These are phyloP conservation scores for Epinotia ramella DNA, from an alignment of 2,888 invertebrate species.

Conservation along the genomic window DNA sequence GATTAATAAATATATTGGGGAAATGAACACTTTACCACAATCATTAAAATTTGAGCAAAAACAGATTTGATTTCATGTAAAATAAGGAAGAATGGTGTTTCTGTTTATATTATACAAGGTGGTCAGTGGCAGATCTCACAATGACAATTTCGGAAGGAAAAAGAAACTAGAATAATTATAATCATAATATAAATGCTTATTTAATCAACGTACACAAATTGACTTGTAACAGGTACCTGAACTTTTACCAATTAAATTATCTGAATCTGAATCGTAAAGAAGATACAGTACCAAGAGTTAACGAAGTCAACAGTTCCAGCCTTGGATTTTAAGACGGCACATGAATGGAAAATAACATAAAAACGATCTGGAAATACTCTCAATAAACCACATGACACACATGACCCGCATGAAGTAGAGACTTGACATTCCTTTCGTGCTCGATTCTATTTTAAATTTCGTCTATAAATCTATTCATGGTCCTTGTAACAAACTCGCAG, in stretches of 20 bases:
- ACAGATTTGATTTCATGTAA: neutral
- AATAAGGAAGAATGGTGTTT: neutral
- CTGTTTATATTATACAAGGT: neutral
- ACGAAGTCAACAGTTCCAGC: constrained; percentile 38
- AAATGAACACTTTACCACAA: neutral
- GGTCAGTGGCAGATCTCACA: too few species aligned
- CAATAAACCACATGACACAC: constrained; percentile 41
- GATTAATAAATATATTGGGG: constrained; percentile 1
- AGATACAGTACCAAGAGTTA: constrained; percentile 17
- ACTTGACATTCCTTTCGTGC: constrained; percentile 44
- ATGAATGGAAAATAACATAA: constrained; percentile 41
- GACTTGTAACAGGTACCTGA: too few species aligned
- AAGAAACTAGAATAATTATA: neutral
- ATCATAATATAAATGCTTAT: too few species aligned
- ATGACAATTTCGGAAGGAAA: neutral
- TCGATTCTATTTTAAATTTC: constrained; percentile 41
- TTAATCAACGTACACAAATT: too few species aligned
- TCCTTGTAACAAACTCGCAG: constrained; percentile 21
- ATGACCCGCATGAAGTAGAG: constrained; percentile 42
- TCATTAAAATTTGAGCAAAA: neutral
- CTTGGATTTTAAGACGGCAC: constrained; percentile 31
- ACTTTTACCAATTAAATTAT: too few species aligned
- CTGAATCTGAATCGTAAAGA: neutral
- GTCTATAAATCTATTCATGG: constrained; percentile 42
- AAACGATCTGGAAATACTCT: constrained; percentile 33